A percentile compares a stretch with the other conserved stretches of the same genome.
phyloP scores from a whole-genome alignment of 2,888 invertebrate genomes.

The Empis stercorea region DNA sequence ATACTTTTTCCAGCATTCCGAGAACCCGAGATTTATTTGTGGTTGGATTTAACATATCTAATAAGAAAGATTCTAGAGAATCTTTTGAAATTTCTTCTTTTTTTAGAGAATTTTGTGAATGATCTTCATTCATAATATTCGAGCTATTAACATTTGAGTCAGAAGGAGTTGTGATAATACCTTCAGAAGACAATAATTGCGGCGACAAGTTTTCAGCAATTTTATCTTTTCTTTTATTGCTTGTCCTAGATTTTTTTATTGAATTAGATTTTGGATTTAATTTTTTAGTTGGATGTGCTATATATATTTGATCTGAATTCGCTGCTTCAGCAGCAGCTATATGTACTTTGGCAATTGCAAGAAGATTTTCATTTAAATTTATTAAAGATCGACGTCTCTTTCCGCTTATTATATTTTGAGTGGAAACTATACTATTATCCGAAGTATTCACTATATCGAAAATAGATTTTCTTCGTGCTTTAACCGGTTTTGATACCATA shows the following conservation, averaged over 20 bases:
- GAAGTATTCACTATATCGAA: slow-evolving; percentile 7
- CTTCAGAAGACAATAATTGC: too few species aligned
- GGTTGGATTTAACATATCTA: slow-evolving; percentile 20
- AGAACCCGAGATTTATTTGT: slow-evolving; percentile 18
- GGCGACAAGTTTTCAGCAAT: neutral
- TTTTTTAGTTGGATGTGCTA: slow-evolving; percentile 2
- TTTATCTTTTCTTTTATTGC: neutral
- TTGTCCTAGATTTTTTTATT: neutral
- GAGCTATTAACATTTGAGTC: too few species aligned
- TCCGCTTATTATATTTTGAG: slow-evolving; percentile 29
- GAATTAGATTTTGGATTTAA: neutral
- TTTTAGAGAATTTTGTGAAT: neutral
- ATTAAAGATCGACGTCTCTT: slow-evolving; percentile 22
- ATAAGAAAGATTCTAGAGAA: slow-evolving; percentile 19
- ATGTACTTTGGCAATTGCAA: neutral
- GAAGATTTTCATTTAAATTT: slow-evolving; percentile 22
- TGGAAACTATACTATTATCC: slow-evolving; percentile 29
- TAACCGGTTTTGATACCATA: neutral
- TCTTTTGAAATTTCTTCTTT: slow-evolving; percentile 15
- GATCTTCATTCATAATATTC: too few species aligned
- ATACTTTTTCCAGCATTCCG: slow-evolving; percentile 19
- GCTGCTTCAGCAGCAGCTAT: neutral
- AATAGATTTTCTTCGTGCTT: slow-evolving; percentile 4
- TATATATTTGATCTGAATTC: slow-evolving; percentile 16
- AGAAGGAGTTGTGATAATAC: too few species aligned